phyloP scores from a whole-genome alignment of 2,113 vertebrate genomes.

The Seriola rivoliana region DNA sequence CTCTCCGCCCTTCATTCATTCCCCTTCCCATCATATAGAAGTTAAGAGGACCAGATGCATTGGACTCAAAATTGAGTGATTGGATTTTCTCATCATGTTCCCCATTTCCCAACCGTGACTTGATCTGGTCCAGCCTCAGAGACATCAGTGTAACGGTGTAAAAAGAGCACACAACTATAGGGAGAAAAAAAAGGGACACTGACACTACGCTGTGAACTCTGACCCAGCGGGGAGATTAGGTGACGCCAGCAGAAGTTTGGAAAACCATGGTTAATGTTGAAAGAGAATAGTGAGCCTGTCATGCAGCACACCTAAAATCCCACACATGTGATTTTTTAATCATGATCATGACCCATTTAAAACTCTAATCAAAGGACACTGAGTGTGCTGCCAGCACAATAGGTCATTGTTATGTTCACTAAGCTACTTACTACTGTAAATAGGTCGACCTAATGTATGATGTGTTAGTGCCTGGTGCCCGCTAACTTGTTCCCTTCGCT shows the following conservation, averaged over 20 bases:
- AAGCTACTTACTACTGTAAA: conserved; percentile 78
- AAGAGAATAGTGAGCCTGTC: conserved; percentile 56
- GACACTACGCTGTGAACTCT: conserved; percentile 29
- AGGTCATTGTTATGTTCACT: conserved; percentile 67
- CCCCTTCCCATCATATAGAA: too few species aligned
- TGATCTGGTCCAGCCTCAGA: background rate
- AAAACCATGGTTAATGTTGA: conserved; percentile 4
- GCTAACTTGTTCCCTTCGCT: conserved; percentile 34
- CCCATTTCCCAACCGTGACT: background rate
- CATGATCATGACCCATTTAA: conserved; percentile 68
- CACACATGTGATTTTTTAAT: conserved; percentile 78
- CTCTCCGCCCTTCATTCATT: too few species aligned
- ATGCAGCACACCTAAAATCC: conserved; percentile 68
- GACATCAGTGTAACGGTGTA: background rate
- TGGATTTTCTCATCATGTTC: too few species aligned
- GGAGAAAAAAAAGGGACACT: background rate
- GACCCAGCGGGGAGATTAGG: conserved; percentile 25
- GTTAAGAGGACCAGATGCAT: too few species aligned
- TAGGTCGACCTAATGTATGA: conserved; percentile 72
- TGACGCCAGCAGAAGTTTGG: conserved; percentile 32
- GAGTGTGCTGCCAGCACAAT: conserved; percentile 66
- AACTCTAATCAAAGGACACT: conserved; percentile 66
- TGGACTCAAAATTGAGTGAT: too few species aligned
- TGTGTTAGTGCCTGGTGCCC: conserved; percentile 72
- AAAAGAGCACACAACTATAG: background rate